Evolutionary conservation across 2,113 vertebrate species (phyloP).

Genomic region (Anolis sagrei): DNA sequence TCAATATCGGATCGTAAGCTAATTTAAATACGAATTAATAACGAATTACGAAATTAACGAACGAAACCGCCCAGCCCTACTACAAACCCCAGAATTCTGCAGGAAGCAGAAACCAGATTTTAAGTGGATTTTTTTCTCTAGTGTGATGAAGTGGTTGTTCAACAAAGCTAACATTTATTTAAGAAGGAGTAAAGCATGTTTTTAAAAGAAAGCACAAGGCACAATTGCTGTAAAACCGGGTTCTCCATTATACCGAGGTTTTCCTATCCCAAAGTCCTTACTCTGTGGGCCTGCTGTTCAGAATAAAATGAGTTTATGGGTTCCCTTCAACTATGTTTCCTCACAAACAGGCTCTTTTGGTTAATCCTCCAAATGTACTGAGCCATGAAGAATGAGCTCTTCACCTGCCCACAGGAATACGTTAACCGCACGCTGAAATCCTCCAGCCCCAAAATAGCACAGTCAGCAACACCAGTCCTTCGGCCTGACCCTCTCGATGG

Average conservation of each 20-base stretch:
- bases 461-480: constrained; percentile 32
- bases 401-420: constrained; percentile 21
- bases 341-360: not conserved
- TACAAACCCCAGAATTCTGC: no score
- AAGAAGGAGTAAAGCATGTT: not conserved
- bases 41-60: no score
- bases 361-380: constrained; percentile 5
- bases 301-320: not conserved
- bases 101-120: no score
- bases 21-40: no score
- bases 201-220: not conserved
- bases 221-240: not conserved
- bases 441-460: not conserved
- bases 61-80: no score
- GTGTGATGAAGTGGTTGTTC: no score
- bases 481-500: not conserved
- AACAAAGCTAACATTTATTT: constrained; percentile 10
- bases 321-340: not conserved
- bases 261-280: not conserved
- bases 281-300: not conserved
- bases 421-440: not conserved
- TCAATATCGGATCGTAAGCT: no score
- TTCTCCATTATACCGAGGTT: not conserved
- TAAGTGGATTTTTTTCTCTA: no score
- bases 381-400: constrained; percentile 4